Base-by-base conservation (phyloP, 1,140 invertebrate genomes). In the Metopolophium dirhodum region DNA sequence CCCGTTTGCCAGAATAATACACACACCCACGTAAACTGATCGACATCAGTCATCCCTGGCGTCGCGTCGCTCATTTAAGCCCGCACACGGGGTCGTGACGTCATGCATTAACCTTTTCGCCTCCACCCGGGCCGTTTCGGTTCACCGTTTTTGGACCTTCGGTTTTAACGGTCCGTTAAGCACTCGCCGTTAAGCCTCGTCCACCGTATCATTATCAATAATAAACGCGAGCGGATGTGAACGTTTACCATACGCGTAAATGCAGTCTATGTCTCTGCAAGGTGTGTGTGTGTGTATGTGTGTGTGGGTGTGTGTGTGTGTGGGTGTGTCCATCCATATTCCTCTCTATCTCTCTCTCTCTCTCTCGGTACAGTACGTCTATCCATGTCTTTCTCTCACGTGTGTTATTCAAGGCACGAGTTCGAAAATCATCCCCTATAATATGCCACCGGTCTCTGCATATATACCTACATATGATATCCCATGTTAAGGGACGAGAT, bases 111-210 rank as follows among this genome's bases (percentile, higher is more conserved):
- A 92, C 90, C 90, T 92, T 91, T 91, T 91, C 68, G 54, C n/a
- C 20, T n/a, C 23, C 47, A 30, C 68, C 90, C 68, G 18, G 23
- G 18, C 90, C 61, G 90, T 91, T 91, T 82, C n/a, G 90, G 90
- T 45, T 49, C 68, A 92, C 45, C 68, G 90, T 92, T 82, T 83
- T 92, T 22, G 68, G 90, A 83, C 68, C 77, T 92, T 92, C 61
- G 90, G 90, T 92, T 83, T 92, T 92, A 83, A 92, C 90, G 90
- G 90, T 92, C 77, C 90, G 90, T 92, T 92, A 92, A 82, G 45
- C 90, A 77, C 30, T 92, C n/a, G 41, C 68, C 68, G 90, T 92
- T 92, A 83, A 92, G 90, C 61, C 54, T 41, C 54, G 51, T 30
- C 57, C 88, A 23, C 88, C 88, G 51, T 61, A 49, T 68, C 89